These are phyloP conservation scores for Zoanthus solanderi DNA, from an alignment of 92 coral and sea anemone genomes.

Conservation along the genomic window DNA sequence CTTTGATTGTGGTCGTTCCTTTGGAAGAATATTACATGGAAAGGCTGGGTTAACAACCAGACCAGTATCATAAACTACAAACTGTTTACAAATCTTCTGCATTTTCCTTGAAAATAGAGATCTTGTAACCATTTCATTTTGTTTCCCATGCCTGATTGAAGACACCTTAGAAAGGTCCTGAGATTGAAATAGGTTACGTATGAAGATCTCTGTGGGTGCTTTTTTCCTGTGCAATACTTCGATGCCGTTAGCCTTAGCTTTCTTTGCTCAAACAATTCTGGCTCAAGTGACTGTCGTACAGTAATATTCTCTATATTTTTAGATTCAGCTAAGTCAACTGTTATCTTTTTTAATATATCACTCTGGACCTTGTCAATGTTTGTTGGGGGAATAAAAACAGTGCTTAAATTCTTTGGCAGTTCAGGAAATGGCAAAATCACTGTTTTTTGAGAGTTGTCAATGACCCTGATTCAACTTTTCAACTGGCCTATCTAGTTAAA, in stretches of 20 bases:
- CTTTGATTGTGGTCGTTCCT: too few relatives aligned
- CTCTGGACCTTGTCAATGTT: slow-evolving; percentile 4
- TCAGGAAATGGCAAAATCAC: slow-evolving; percentile 8
- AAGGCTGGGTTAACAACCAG: slow-evolving; percentile 13
- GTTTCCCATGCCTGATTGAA: slow-evolving; percentile 43
- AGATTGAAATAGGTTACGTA: slow-evolving; percentile 36
- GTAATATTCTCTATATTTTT: slow-evolving; percentile 31
- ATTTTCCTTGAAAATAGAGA: slow-evolving; percentile 40
- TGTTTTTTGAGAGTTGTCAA: slow-evolving; percentile 5
- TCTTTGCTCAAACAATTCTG: slow-evolving; percentile 46
- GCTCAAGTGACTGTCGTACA: slow-evolving; percentile 45
- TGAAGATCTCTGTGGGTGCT: slow-evolving; percentile 40
- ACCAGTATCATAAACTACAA: slow-evolving; percentile 30
- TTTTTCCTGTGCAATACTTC: slow-evolving; percentile 19
- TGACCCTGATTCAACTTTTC: not conserved
- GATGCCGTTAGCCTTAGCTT: slow-evolving; percentile 49
- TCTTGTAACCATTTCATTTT: slow-evolving; percentile 28
- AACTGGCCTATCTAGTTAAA: not conserved
- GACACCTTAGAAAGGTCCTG: slow-evolving; percentile 51
- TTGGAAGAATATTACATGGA: too few relatives aligned
- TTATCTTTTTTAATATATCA: slow-evolving; percentile 3
- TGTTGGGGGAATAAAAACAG: slow-evolving; percentile 16
- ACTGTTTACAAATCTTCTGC: slow-evolving; percentile 48
- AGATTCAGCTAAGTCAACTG: not conserved
- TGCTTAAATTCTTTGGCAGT: slow-evolving; percentile 10